Evolutionary conservation across 2,888 invertebrate genomes (phyloP).

Genomic region (Andrena chrysosceles): DNA sequence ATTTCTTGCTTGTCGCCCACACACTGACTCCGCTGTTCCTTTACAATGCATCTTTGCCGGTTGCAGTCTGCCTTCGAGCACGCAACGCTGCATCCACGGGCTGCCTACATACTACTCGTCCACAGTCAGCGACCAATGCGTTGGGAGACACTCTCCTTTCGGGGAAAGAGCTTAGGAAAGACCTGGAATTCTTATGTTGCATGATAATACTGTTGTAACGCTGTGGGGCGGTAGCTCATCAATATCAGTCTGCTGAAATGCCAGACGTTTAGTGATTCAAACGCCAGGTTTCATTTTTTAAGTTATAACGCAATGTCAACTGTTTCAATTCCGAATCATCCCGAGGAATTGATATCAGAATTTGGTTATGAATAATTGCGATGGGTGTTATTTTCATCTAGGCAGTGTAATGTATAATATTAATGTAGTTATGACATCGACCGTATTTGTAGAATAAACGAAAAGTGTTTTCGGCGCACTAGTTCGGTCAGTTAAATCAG

Average conservation of each 20-base stretch:
- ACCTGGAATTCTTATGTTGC: conserved; percentile 16
- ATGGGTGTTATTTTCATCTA: too few species aligned
- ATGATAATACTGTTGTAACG: conserved; percentile 1
- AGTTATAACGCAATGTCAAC: too few species aligned
- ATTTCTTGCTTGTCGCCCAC: conserved; percentile 4
- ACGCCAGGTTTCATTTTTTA: background rate
- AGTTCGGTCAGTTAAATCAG: too few species aligned
- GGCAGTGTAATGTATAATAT: too few species aligned
- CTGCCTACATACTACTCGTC: conserved; percentile 52
- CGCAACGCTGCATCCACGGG: conserved; percentile 46
- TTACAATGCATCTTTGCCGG: conserved; percentile 38
- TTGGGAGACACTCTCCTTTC: conserved; percentile 45
- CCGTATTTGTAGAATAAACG: too few species aligned
- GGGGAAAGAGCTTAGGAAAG: conserved; percentile 27
- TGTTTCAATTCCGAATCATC: too few species aligned
- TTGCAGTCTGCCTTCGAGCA: conserved; percentile 34
- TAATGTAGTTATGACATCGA: too few species aligned
- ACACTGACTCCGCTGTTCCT: conserved; percentile 8
- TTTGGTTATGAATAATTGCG: too few species aligned
- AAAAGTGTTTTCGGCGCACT: too few species aligned
- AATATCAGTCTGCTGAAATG: background rate
- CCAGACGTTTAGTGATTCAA: background rate
- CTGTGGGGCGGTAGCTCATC: background rate
- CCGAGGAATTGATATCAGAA: too few species aligned
- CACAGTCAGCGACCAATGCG: conserved; percentile 21